phyloP scores from a whole-genome alignment of 2,888 invertebrate species.

The Prosapia bicincta region DNA sequence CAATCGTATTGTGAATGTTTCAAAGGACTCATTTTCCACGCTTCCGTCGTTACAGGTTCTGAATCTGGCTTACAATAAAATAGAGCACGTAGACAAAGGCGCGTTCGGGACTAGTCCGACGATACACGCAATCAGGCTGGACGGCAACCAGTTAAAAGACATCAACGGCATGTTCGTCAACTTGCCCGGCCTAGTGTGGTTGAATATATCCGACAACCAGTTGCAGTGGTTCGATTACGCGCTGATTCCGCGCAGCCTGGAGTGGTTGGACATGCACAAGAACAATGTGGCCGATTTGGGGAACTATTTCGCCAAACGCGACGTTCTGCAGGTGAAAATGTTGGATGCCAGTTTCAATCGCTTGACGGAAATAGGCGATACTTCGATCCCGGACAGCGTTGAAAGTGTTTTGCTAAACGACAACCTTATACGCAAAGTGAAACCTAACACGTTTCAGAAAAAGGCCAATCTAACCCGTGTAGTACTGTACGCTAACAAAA shows the following conservation, averaged over 20 bases:
- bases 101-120: constrained; percentile 78
- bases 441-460: constrained; percentile 81
- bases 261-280: constrained; percentile 87
- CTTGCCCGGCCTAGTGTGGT: constrained; percentile 75
- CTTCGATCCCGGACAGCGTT: constrained; percentile 84
- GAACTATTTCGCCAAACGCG: constrained; percentile 83
- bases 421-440: constrained; percentile 77
- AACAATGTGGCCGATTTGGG: constrained; percentile 85
- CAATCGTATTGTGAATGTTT: constrained; percentile 82
- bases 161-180: constrained; percentile 90
- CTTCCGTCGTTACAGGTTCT: constrained; percentile 78
- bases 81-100: constrained; percentile 77
- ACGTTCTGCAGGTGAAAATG: constrained; percentile 71
- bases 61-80: constrained; percentile 86
- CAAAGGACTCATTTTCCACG: constrained; percentile 82
- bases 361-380: constrained; percentile 73
- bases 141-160: constrained; percentile 83
- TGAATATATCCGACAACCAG: constrained; percentile 88
- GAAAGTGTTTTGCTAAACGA: constrained; percentile 85
- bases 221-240: constrained; percentile 92
- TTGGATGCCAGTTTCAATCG: constrained; percentile 88
- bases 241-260: constrained; percentile 81
- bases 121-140: constrained; percentile 81
- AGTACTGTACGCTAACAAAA: constrained; percentile 85
- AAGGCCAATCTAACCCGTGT: constrained; percentile 81